These are phyloP conservation scores for Dysidea cf. avara DNA, from an alignment of 37 sponge, comb jelly and placozoan genomes.

Conservation along the genomic window DNA sequence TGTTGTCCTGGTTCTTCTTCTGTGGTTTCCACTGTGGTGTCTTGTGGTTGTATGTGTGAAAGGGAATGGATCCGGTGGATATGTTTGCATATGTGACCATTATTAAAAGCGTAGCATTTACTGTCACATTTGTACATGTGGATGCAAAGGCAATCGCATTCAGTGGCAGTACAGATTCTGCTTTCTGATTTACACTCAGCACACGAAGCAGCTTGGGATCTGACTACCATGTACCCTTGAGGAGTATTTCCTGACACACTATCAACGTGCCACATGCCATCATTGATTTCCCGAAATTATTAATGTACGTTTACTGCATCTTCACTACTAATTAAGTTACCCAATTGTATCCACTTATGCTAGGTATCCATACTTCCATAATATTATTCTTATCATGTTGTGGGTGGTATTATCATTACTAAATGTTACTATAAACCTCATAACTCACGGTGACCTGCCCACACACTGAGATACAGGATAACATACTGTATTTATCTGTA, in stretches of 20 bases:
- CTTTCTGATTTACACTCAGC: too few relatives aligned
- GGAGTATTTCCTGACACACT: conserved; percentile 15
- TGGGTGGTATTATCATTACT: too few relatives aligned
- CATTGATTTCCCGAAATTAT: neutral
- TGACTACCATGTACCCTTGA: conserved; percentile 1
- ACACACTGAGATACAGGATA: too few relatives aligned
- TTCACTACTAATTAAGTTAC: too few relatives aligned
- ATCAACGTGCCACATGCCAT: conserved; percentile 4
- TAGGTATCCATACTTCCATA: too few relatives aligned
- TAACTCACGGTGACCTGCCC: too few relatives aligned
- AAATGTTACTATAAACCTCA: too few relatives aligned
- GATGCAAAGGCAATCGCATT: conserved; percentile 18
- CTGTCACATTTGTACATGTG: conserved; percentile 41
- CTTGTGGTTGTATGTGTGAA: neutral
- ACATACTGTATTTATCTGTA: too few relatives aligned
- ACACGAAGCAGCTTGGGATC: neutral
- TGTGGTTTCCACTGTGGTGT: conserved; percentile 1
- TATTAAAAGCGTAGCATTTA: conserved; percentile 33
- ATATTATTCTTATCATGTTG: too few relatives aligned
- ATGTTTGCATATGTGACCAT: conserved; percentile 31
- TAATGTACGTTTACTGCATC: too few relatives aligned
- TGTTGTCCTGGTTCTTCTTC: too few relatives aligned
- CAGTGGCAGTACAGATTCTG: neutral
- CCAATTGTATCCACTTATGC: too few relatives aligned
- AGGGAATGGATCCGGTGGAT: conserved; percentile 28